A percentile compares a stretch with the other conserved stretches of the same genome.
Conservation (phyloP, 2,888 invertebrate species). For the Tridacna crocea region DNA sequence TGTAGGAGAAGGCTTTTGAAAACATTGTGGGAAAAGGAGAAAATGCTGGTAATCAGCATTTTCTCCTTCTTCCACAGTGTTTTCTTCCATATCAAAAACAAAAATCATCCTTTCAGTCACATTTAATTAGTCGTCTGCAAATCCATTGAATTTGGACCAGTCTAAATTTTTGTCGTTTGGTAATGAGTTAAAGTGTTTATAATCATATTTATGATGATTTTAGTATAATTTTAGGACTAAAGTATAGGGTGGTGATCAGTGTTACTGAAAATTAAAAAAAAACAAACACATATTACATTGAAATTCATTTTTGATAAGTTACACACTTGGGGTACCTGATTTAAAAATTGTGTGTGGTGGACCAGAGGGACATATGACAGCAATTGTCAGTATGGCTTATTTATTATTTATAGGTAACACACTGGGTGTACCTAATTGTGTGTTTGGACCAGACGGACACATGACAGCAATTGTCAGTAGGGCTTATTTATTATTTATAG, state of each 20-base stretch:
- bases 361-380: slow-evolving; percentile 99
- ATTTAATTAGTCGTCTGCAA: no score
- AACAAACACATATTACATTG: no score
- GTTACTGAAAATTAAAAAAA: no score
- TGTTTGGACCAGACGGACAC: slow-evolving; percentile 99
- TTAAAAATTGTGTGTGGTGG: slow-evolving; percentile 98
- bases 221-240: no score
- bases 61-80: background rate
- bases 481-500: slow-evolving; percentile 71
- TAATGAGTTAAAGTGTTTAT: background rate
- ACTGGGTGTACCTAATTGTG: slow-evolving; percentile 94
- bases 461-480: slow-evolving; percentile 98
- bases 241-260: no score
- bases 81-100: no score
- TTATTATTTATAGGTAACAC: slow-evolving; percentile 85
- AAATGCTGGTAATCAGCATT: background rate
- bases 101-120: no score
- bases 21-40: background rate
- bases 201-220: no score
- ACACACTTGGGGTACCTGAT: slow-evolving; percentile 93
- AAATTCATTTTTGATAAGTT: slow-evolving; percentile 83
- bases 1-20: no score
- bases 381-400: slow-evolving; percentile 91
- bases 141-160: no score
- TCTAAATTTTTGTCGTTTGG: no score